phyloP scores from a whole-genome alignment of 2,888 invertebrate species.

The Rosalia funebris region DNA sequence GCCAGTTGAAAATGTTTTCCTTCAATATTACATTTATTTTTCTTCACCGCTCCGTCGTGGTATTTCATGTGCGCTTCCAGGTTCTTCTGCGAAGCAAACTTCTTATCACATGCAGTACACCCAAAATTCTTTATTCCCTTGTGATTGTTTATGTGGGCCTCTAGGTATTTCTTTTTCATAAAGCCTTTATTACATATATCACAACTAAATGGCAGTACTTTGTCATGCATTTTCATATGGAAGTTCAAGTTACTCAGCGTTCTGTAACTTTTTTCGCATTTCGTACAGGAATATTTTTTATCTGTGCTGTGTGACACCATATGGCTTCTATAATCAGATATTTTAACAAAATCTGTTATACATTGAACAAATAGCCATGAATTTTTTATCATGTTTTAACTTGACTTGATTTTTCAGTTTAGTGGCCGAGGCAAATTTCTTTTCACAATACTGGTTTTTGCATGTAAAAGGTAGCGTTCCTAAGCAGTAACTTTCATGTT shows the following conservation, averaged over 20 bases:
- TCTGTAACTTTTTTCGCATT: slow-evolving; percentile 61
- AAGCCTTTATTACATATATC: slow-evolving; percentile 59
- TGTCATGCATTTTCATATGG: slow-evolving; percentile 59
- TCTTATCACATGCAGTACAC: slow-evolving; percentile 57
- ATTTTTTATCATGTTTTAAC: slow-evolving; percentile 61
- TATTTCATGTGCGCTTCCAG: slow-evolving; percentile 60
- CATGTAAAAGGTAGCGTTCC: slow-evolving; percentile 57
- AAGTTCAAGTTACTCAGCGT: slow-evolving; percentile 62
- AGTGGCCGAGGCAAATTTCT: slow-evolving; percentile 58
- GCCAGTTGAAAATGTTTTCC: slow-evolving; percentile 55
- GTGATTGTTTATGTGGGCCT: slow-evolving; percentile 60
- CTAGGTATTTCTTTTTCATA: slow-evolving; percentile 61
- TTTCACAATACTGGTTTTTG: slow-evolving; percentile 54
- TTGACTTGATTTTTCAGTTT: slow-evolving; percentile 60
- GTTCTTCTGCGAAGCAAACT: slow-evolving; percentile 60
- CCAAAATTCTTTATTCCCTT: slow-evolving; percentile 58
- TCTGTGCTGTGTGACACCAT: slow-evolving; percentile 60
- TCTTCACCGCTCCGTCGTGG: slow-evolving; percentile 58
- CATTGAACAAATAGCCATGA: slow-evolving; percentile 60
- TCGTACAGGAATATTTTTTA: slow-evolving; percentile 59
- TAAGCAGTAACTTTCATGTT: slow-evolving; percentile 60
- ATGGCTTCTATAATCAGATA: slow-evolving; percentile 61
- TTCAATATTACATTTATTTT: slow-evolving; percentile 58
- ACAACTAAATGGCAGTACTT: slow-evolving; percentile 57
- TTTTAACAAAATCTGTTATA: slow-evolving; percentile 61